Conservation (phyloP, 2,888 invertebrate species). For the Andrena flavipes region DNA sequence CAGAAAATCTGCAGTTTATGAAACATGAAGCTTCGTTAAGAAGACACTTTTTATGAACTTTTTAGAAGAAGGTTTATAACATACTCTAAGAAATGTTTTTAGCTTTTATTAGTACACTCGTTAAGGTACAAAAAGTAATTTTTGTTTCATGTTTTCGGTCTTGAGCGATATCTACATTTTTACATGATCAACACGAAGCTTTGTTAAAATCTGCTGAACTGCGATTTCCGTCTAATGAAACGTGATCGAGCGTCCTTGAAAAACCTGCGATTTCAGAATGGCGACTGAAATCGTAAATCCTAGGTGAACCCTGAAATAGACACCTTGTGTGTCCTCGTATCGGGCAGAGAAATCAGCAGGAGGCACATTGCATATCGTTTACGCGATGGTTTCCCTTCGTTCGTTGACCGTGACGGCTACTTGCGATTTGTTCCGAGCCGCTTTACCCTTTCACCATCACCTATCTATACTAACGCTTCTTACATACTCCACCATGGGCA, state of each 20-base stretch:
- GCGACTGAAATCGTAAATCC: constrained; percentile 12
- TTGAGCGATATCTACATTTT: no score
- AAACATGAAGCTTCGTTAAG: no score
- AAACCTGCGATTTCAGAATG: constrained; percentile 2
- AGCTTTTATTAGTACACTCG: no score
- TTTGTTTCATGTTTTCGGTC: no score
- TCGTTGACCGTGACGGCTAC: constrained; percentile 59
- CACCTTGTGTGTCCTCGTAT: constrained; percentile 6
- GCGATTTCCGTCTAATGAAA: not conserved
- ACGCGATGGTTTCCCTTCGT: constrained; percentile 44
- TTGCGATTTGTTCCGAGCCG: constrained; percentile 49
- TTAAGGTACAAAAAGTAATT: no score
- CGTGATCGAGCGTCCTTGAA: not conserved
- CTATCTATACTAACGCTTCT: constrained; percentile 54
- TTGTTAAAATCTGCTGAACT: no score
- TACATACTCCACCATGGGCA: constrained; percentile 20
- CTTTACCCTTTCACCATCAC: constrained; percentile 62
- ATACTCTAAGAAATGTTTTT: no score
- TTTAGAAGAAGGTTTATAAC: no score
- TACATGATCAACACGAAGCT: no score
- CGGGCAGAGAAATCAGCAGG: constrained; percentile 29
- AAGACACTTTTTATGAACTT: no score
- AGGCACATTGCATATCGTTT: constrained; percentile 48
- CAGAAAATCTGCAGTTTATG: no score
- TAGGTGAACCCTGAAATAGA: constrained; percentile 17